Evolutionary conservation across 1,140 invertebrate species (phyloP), one percentile per base, ranked within the genome.

Genomic region (Trichonephila inaurata): DNA sequence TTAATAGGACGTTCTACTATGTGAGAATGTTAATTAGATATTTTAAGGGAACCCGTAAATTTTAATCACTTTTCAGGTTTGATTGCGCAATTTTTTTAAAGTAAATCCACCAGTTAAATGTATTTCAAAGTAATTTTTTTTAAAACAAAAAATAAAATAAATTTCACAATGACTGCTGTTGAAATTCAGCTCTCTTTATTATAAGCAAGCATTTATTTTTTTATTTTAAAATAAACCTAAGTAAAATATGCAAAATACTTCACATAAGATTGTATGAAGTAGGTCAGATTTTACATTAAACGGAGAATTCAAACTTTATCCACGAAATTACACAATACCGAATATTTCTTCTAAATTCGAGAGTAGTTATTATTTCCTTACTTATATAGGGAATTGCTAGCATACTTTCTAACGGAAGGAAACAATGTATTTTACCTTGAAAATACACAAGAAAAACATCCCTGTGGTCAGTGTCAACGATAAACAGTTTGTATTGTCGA

Each of bases 371-470:
- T 88, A 64, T 88, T 40, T 77, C 28, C 72, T 28, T 33, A 40
- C 72, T 28, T 28, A 33, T 19, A 18, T 18, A 21, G 44, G 33
- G 44, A 88, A 61, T 40, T 89, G 88, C 24, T 89, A 58, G 10
- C 66, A 51, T 60, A 19, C 44, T 72, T 51, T 14, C 64, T 21
- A 24, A 19, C 24, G 14, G n/a, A 69, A 24, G 33, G 62, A 89
- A 89, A 89, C 64, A 89, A 89, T 72, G 64, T 7, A 14, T 89
- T 89, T 89, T 12, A 21, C 88, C 88, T 89, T 89, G 88, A 89
- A 89, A 69, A 77, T 89, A 77, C 28, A 77, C 72, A 77, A 77
- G 62, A 89, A 69, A 89, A 58, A 40, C 86, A 88, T 69, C 88
- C 7, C 21, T 60, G 64, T 88, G 33, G 86, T 60, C 88, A 44